Evolutionary conservation across 1,140 invertebrate species (phyloP).

Genomic region (Lepidurus arcticus): DNA sequence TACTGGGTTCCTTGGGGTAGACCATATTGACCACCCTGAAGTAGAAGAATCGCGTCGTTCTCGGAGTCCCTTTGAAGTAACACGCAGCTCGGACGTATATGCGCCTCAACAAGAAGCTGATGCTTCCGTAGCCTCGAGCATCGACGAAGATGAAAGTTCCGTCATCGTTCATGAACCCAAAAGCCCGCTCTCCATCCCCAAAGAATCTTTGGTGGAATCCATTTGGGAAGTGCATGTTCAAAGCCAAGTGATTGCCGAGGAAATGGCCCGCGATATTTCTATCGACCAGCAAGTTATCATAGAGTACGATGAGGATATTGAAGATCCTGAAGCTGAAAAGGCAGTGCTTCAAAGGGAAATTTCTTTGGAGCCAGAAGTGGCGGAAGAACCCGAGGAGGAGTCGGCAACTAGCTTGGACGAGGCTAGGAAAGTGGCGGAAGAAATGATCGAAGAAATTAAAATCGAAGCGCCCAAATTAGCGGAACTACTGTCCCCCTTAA

Average conservation of each 20-base stretch:
- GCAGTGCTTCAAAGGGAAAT: slow-evolving; percentile 31
- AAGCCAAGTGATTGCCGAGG: slow-evolving; percentile 34
- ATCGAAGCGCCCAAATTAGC: slow-evolving; percentile 47
- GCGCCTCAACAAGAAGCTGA: slow-evolving; percentile 31
- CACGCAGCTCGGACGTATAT: background rate
- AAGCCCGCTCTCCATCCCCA: background rate
- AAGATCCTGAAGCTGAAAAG: slow-evolving; percentile 34
- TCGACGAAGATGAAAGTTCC: slow-evolving; percentile 20
- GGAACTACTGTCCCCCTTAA: slow-evolving; percentile 35
- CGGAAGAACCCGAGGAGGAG: slow-evolving; percentile 36
- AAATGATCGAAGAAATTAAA: slow-evolving; percentile 52
- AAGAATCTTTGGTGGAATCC: background rate
- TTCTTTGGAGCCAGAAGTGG: background rate
- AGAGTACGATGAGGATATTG: slow-evolving; percentile 43
- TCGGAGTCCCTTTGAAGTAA: slow-evolving; percentile 33
- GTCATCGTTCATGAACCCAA: slow-evolving; percentile 21
- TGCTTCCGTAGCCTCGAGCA: background rate
- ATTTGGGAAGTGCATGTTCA: background rate
- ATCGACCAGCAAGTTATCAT: slow-evolving; percentile 41
- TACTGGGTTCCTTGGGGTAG: slow-evolving; percentile 33
- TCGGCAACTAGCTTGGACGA: slow-evolving; percentile 41
- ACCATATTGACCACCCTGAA: slow-evolving; percentile 32
- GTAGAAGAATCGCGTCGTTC: slow-evolving; percentile 25
- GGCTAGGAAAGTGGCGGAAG: slow-evolving; percentile 48
- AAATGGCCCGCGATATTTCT: slow-evolving; percentile 42